Conservation (phyloP, 53 echinoderm and acorn worm genomes). For the Echinarachnius parma region DNA sequence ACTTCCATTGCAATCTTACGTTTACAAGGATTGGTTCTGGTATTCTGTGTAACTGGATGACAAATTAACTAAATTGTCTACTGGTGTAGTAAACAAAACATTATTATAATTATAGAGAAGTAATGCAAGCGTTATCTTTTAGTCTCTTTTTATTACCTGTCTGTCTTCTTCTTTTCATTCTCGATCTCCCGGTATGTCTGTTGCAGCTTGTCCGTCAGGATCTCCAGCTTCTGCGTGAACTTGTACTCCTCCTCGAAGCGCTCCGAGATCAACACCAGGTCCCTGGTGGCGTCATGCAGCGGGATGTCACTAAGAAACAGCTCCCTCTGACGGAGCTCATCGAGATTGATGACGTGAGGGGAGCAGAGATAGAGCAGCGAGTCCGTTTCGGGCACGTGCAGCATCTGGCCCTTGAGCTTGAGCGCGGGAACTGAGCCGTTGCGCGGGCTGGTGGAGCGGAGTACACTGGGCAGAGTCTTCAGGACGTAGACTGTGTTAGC, state of each 20-base stretch:
- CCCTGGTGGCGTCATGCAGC: slow-evolving; percentile 92
- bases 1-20: no score
- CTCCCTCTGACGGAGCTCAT: slow-evolving; percentile 82
- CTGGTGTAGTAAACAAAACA: no score
- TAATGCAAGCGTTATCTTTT: no score
- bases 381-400: slow-evolving; percentile 71
- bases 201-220: slow-evolving; percentile 91
- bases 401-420: slow-evolving; percentile 97
- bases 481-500: slow-evolving; percentile 93
- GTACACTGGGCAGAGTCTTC: slow-evolving; percentile 63
- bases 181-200: slow-evolving; percentile 95
- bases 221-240: slow-evolving; percentile 90
- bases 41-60: no score
- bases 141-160: slow-evolving; percentile 59
- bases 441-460: slow-evolving; percentile 32
- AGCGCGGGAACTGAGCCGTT: slow-evolving; percentile 52
- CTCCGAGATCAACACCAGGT: slow-evolving; percentile 93
- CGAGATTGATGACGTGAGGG: slow-evolving; percentile 84
- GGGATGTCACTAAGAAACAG: slow-evolving; percentile 95
- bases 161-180: slow-evolving; percentile 90
- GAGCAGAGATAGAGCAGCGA: slow-evolving; percentile 91
- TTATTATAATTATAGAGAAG: no score
- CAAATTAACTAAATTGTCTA: no score
- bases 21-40: no score
- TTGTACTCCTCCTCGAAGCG: slow-evolving; percentile 97